Conservation (phyloP, 1,140 invertebrate species). For the Philotrypesis tridentata region DNA sequence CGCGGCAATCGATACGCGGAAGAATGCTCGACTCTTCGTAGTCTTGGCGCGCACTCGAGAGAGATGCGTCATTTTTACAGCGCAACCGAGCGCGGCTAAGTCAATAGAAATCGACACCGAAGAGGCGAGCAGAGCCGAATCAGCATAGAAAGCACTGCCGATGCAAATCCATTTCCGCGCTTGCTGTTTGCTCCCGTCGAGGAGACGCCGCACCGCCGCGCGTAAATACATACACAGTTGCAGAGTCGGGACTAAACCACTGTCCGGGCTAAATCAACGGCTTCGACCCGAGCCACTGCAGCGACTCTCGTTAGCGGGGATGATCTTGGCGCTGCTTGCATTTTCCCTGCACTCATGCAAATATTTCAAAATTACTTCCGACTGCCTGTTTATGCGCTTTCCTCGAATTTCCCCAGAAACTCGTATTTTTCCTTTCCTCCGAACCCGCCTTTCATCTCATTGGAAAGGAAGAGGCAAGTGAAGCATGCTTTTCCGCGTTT, state of each 20-base stretch:
- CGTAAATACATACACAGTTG: neutral
- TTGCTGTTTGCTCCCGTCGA: neutral
- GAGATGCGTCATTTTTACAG: neutral
- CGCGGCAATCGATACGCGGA: constrained; percentile 1
- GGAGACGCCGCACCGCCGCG: too few relatives aligned
- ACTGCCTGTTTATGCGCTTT: too few relatives aligned
- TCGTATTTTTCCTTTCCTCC: too few relatives aligned
- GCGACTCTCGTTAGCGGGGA: neutral
- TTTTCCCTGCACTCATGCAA: too few relatives aligned
- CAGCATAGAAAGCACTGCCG: neutral
- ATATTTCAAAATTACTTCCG: too few relatives aligned
- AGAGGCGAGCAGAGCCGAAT: neutral
- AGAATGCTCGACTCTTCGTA: too few relatives aligned
- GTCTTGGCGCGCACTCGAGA: too few relatives aligned
- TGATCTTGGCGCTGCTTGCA: too few relatives aligned
- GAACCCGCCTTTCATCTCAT: too few relatives aligned
- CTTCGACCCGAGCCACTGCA: neutral
- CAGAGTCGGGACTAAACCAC: constrained; percentile 10
- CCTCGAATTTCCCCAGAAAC: too few relatives aligned
- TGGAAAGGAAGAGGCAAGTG: too few relatives aligned
- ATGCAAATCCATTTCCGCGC: constrained; percentile 23
- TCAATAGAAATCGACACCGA: neutral
- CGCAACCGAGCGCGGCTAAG: neutral
- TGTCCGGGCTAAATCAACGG: constrained; percentile 20
- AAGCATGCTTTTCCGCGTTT: too few relatives aligned